Base-by-base conservation (phyloP, 2,113 vertebrate species). In the Chlamydotis undulata region DNA sequence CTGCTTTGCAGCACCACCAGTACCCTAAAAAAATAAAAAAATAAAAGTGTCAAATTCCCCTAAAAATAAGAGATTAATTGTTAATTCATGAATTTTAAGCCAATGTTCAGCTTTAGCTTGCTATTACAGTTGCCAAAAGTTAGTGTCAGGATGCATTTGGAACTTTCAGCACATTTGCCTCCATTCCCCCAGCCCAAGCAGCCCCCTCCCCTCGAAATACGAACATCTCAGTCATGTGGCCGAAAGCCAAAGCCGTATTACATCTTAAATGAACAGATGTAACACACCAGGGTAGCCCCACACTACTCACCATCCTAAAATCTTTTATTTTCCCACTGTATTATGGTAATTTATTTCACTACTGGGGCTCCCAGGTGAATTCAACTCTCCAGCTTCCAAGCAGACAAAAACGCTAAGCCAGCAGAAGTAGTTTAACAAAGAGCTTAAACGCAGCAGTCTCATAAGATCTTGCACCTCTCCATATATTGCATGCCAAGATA, bases 321-420 rank as follows among this genome's bases (percentile, higher is more conserved):
- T 35, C 47, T 35, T 92, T 83, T 83, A 52, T 89, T 92, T 83
- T 61, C 80, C 53, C 41, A 64, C 73, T 76, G 6, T 69, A 82
- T 96, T 97, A 94, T 94, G 86, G 29, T 95, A 94, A 94, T 93
- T 84, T 92, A 94, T 93, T 94, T 91, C 83, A 87, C 86, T 94
- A 6, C 52, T 4, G 35, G 45, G n/a, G 50, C 80, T 94, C 96
- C 90, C 92, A 91, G 70, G 69, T 79, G 89, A 96, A 69, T 92
- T 81, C 45, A 79, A 13, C 53, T 29, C 96, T 96, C 73, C 63
- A 65, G 80, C 77, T 93, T 96, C 87, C 86, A 91, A 75, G 83
- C 41, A 93, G 69, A 53, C 39, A 71, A 79, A 96, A 95, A 89
- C 43, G 81, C 92, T 94, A 97, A 96, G 88, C 92, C 0, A 6